These are phyloP conservation scores for Timandra comae DNA, from an alignment of 2,888 invertebrate genomes.

Conservation along the genomic window DNA sequence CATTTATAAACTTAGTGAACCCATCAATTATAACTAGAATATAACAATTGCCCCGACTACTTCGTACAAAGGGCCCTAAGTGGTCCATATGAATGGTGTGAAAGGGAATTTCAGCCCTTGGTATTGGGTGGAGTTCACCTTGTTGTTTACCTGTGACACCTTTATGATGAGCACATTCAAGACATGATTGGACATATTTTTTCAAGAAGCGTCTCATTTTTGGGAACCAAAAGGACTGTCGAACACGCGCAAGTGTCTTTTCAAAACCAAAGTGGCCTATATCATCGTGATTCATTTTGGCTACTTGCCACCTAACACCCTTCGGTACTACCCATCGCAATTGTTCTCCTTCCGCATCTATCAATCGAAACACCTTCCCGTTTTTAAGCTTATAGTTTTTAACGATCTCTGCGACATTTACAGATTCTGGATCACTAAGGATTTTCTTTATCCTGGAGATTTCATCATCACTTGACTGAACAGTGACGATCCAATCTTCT, in stretches of 20 bases:
- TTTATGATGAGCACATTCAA: too few relatives aligned
- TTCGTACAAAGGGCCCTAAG: constrained; percentile 8
- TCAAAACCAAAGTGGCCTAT: neutral
- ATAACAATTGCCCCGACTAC: constrained; percentile 4
- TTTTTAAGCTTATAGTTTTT: constrained; percentile 22
- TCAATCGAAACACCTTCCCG: constrained; percentile 3
- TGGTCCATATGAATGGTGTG: constrained; percentile 4
- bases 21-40: constrained; percentile 6
- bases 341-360: neutral
- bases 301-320: neutral
- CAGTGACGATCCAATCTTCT: constrained; percentile 13
- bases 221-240: neutral
- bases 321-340: neutral
- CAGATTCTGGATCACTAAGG: constrained; percentile 6
- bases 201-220: neutral
- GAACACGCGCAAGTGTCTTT: neutral
- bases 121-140: constrained; percentile 2
- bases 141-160: neutral
- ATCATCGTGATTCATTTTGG: neutral
- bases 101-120: constrained; percentile 1
- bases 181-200: too few relatives aligned
- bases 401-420: constrained; percentile 7
- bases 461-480: constrained; percentile 16
- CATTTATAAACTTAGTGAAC: constrained; percentile 3
- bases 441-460: constrained; percentile 13